Evolutionary conservation across 2,888 invertebrate genomes (phyloP).

Genomic region (Aethes cnicana): DNA sequence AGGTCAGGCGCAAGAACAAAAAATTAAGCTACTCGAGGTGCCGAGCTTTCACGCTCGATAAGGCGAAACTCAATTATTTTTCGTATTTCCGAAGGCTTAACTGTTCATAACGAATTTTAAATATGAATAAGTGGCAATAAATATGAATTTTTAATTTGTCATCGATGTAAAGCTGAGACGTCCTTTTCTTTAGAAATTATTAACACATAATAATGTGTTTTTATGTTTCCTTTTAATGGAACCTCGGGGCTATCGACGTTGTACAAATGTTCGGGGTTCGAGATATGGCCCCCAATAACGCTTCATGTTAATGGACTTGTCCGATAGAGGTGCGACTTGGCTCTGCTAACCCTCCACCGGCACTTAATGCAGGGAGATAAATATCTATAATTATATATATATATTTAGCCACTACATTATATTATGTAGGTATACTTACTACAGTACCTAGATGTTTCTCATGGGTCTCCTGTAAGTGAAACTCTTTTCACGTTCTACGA

Average conservation of each 20-base stretch:
- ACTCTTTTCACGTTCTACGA: neutral
- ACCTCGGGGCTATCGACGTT: slow-evolving; percentile 68
- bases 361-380: too few relatives aligned
- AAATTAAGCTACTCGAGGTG: slow-evolving; percentile 55
- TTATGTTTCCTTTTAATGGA: slow-evolving; percentile 80
- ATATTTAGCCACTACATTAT: slow-evolving; percentile 9
- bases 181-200: slow-evolving; percentile 74
- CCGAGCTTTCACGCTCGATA: slow-evolving; percentile 50
- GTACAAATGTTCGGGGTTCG: slow-evolving; percentile 50
- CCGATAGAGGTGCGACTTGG: slow-evolving; percentile 50
- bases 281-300: slow-evolving; percentile 72
- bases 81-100: slow-evolving; percentile 43
- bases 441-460: slow-evolving; percentile 7
- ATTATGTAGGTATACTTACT: too few relatives aligned
- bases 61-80: slow-evolving; percentile 55
- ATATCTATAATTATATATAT: slow-evolving; percentile 26
- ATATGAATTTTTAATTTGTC: slow-evolving; percentile 67
- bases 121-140: slow-evolving; percentile 50
- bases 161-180: slow-evolving; percentile 47
- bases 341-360: slow-evolving; percentile 31
- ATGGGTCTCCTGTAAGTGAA: neutral
- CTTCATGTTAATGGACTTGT: slow-evolving; percentile 70
- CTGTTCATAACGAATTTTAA: slow-evolving; percentile 49
- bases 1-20: slow-evolving; percentile 29
- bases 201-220: slow-evolving; percentile 82